These are phyloP conservation scores for Mamestra brassicae DNA, from an alignment of 2,888 invertebrate genomes.

Conservation along the genomic window DNA sequence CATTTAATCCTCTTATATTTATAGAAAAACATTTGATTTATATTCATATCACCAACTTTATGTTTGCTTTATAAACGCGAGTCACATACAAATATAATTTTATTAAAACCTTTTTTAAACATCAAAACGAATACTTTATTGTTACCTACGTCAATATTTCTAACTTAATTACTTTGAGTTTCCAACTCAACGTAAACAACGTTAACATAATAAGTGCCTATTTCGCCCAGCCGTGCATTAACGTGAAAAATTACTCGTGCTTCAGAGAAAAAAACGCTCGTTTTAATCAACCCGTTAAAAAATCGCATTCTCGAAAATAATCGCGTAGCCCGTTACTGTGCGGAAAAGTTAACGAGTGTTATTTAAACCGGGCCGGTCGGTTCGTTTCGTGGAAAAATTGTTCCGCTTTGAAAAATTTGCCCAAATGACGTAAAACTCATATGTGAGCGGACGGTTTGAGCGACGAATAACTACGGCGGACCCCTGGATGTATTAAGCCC, in stretches of 20 bases:
- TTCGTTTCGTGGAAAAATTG: conserved; percentile 82
- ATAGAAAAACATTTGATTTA: conserved; percentile 22
- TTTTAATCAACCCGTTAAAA: conserved; percentile 86
- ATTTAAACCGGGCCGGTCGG: conserved; percentile 80
- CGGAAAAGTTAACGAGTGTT: conserved; percentile 89
- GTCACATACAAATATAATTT: conserved; percentile 19
- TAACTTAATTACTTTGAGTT: conserved; percentile 65
- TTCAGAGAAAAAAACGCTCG: conserved; percentile 66
- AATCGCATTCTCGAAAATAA: conserved; percentile 85
- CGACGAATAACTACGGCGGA: conserved; percentile 75
- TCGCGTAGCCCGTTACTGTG: conserved; percentile 80
- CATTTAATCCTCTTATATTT: conserved; percentile 44
- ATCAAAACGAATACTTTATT: conserved; percentile 45
- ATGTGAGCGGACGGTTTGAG: conserved; percentile 75
- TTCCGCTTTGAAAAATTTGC: conserved; percentile 86
- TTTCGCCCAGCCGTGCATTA: conserved; percentile 71
- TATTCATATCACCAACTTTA: conserved; percentile 14
- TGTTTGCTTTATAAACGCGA: conserved; percentile 25
- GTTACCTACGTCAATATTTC: conserved; percentile 56
- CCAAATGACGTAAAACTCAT: conserved; percentile 88
- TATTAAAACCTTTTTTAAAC: conserved; percentile 43
- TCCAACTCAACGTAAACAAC: conserved; percentile 59
- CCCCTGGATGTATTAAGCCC: conserved; percentile 75
- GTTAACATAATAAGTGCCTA: conserved; percentile 71
- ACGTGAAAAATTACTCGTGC: conserved; percentile 77